Base-by-base conservation (phyloP, 2,888 invertebrate genomes). In the Lasioglossum lativentre region DNA sequence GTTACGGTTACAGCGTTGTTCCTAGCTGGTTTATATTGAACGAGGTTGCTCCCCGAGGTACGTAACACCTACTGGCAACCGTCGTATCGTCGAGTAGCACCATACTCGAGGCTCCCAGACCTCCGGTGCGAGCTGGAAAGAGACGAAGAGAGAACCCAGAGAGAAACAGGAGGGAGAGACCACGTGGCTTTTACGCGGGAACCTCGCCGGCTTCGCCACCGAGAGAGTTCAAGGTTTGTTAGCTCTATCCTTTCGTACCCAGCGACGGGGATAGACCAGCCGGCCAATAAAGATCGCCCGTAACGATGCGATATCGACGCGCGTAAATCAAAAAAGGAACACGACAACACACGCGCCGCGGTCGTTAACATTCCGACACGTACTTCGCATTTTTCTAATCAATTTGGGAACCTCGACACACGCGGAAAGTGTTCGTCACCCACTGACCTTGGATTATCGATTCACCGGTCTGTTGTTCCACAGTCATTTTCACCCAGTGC, bases 1-100 rank as follows among this genome's bases (percentile, higher is more conserved):
- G 95, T 95, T 95, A 95, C 95, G 95, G 94, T 95, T 95, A 95
- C 95, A 94, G 94, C 93, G 95, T 94, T 95, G 94, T 95, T 95
- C 93, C 92, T 94, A 91, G 94, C 93, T 94, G 93, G 94, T 94
- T 95, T 95, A 95, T 95, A 95, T 95, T 94, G 94, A 94, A 95
- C 94, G 93, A 93, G 94, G 93, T 94, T 94, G 94, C 94, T 95
- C 95, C 95, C 95, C 92, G 94, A 95, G 94, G 95, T 95, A 95
- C 94, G 93, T 94, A 95, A 94, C 95, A 94, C 94, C 94, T 94
- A 93, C 93, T 92, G 90, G 87, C 90, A 92, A 92, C 88, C 91
- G 88, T 91, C 87, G 89, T 90, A 90, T 89, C 90, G 86, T 83
- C 82, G 90, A 88, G 88, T 85, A 90, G 86, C 87, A 86, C 88